Evolutionary conservation across 2,888 invertebrate genomes (phyloP).

Genomic region (Rotaria macrura): DNA sequence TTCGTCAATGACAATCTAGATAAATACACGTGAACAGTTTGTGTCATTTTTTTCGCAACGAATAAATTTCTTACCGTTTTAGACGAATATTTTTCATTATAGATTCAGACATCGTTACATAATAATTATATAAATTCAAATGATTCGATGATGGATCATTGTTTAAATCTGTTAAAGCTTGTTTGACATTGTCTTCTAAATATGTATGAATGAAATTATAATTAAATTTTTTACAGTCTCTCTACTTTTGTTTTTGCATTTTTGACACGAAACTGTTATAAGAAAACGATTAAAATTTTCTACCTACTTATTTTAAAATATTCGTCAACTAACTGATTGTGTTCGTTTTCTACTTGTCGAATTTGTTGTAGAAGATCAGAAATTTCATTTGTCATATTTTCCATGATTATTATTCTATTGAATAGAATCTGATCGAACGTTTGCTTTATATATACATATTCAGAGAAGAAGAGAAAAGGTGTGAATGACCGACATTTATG

Average conservation of each 20-base stretch:
- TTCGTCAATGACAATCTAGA: not conserved
- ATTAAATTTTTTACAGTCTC: too few species aligned
- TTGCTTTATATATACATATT: not conserved
- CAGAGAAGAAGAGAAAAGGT: not conserved
- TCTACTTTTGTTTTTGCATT: too few species aligned
- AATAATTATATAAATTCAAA: not conserved
- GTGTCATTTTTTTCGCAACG: not conserved
- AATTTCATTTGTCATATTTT: not conserved
- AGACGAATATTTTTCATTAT: not conserved
- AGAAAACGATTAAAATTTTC: not conserved
- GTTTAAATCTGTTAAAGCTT: not conserved
- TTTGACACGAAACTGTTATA: not conserved
- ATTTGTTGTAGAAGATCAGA: not conserved
- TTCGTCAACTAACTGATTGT: slow-evolving; percentile 6
- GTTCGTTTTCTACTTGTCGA: not conserved
- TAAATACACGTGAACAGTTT: not conserved
- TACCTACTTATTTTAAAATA: not conserved
- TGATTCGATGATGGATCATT: not conserved
- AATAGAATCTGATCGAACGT: not conserved
- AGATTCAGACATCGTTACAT: not conserved
- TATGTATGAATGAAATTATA: not conserved
- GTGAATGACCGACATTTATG: not conserved
- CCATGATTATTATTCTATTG: not conserved
- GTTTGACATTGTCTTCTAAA: not conserved
- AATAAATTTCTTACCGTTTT: not conserved